Evolutionary conservation across 2,113 vertebrate genomes (phyloP).

Genomic region (Ageneiosus marmoratus): DNA sequence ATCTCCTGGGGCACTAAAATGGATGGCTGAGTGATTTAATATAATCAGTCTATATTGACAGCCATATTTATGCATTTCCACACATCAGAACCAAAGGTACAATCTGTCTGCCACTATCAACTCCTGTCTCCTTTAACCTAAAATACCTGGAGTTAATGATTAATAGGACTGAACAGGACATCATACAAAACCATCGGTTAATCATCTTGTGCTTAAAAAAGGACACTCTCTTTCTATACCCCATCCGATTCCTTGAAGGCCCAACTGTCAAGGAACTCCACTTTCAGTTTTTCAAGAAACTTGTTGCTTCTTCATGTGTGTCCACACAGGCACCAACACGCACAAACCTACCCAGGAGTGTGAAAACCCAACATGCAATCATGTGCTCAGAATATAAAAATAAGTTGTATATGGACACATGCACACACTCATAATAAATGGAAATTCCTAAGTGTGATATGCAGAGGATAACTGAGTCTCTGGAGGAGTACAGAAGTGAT

Average conservation of each 20-base stretch:
- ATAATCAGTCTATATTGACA: slow-evolving; percentile 39
- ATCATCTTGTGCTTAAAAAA: slow-evolving; percentile 28
- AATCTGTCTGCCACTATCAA: not conserved
- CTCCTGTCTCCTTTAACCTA: slow-evolving; percentile 10
- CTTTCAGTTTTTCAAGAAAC: slow-evolving; percentile 18
- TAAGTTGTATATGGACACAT: slow-evolving; percentile 45
- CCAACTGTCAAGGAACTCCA: not conserved
- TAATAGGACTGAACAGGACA: slow-evolving; percentile 1
- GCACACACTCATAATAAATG: slow-evolving; percentile 39
- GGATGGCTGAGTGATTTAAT: slow-evolving; percentile 40
- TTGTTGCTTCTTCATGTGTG: slow-evolving; percentile 9
- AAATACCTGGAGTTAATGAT: not conserved
- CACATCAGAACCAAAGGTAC: slow-evolving; percentile 12
- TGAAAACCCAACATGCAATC: slow-evolving; percentile 27
- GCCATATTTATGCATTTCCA: slow-evolving; percentile 39
- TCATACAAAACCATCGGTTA: not conserved
- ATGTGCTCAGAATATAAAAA: slow-evolving; percentile 11
- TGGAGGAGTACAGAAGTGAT: slow-evolving; percentile 52
- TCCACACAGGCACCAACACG: slow-evolving; percentile 25
- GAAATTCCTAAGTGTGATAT: slow-evolving; percentile 44
- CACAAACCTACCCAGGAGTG: slow-evolving; percentile 26
- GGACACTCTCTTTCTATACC: not conserved
- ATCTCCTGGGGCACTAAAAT: slow-evolving; percentile 16
- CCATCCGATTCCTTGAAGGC: not conserved
- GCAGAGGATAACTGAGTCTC: slow-evolving; percentile 45